phyloP scores from a whole-genome alignment of 2,888 invertebrate species.

The Capitulum mitella region DNA sequence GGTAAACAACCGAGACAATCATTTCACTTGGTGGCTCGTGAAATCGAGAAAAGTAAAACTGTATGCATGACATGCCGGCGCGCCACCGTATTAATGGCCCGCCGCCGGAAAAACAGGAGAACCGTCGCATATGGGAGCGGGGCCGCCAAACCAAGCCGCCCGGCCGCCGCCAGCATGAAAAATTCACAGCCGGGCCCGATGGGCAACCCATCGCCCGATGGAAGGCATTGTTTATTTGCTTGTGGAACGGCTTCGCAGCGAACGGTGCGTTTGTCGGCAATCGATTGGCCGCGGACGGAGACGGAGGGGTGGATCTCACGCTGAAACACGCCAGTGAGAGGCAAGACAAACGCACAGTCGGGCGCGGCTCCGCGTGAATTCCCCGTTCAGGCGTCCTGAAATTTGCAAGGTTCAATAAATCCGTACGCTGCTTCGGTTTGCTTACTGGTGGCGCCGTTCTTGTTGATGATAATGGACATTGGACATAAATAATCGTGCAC shows the following conservation, averaged over 20 bases:
- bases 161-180: neutral
- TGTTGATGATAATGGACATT: no score
- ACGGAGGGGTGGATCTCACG: no score
- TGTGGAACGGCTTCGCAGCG: neutral
- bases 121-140: no score
- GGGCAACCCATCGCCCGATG: neutral
- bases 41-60: neutral
- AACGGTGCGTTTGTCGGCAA: neutral
- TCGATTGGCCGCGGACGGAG: neutral
- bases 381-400: no score
- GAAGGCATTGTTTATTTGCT: neutral
- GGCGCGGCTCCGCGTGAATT: no score
- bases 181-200: neutral
- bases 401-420: no score
- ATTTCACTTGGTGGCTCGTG: constrained; percentile 20
- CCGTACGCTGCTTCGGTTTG: no score
- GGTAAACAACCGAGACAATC: constrained; percentile 14
- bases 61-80: neutral
- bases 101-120: neutral
- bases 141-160: neutral
- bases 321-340: no score
- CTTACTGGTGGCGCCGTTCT: no score
- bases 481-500: no score
- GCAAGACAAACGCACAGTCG: no score
- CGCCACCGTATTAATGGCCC: neutral